A percentile compares a stretch with the other conserved stretches of the same genome.
phyloP scores from a whole-genome alignment of 37 sponge, comb jelly and placozoan genomes.

The Haliclona indistincta region DNA sequence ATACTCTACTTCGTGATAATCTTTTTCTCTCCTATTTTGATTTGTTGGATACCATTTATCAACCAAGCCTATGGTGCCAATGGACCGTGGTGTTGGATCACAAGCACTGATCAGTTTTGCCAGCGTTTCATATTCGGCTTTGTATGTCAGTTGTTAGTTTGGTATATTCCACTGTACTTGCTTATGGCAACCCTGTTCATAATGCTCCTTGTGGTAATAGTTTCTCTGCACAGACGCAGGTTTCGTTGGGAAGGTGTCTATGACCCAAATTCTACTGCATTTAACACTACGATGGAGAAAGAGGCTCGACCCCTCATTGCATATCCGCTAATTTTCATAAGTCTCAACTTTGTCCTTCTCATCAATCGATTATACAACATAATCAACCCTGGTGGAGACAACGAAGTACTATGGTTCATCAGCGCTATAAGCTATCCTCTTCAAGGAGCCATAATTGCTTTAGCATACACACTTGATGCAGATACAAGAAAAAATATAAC shows the following conservation, averaged over 20 bases:
- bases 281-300: background rate
- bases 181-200: slow-evolving; percentile 22
- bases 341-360: background rate
- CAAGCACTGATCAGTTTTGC: background rate
- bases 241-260: slow-evolving; percentile 2
- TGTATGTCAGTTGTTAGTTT: background rate
- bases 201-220: background rate
- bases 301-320: background rate
- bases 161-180: slow-evolving; percentile 6
- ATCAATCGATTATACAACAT: no score
- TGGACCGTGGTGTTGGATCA: slow-evolving; percentile 31
- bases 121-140: background rate
- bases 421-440: background rate
- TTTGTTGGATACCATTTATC: slow-evolving; percentile 69
- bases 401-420: background rate
- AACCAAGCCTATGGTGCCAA: slow-evolving; percentile 49
- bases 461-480: background rate
- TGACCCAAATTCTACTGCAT: background rate
- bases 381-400: background rate
- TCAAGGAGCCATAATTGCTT: background rate
- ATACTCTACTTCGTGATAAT: slow-evolving; percentile 28
- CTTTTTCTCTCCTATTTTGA: slow-evolving; percentile 36
- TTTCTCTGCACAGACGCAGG: background rate
- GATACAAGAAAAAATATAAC: background rate
- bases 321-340: background rate